Percentiles rank a stretch among this genome's conserved stretches.
Evolutionary conservation across 2,888 invertebrate genomes (phyloP).

Genomic region (Rhodophaea formosa): DNA sequence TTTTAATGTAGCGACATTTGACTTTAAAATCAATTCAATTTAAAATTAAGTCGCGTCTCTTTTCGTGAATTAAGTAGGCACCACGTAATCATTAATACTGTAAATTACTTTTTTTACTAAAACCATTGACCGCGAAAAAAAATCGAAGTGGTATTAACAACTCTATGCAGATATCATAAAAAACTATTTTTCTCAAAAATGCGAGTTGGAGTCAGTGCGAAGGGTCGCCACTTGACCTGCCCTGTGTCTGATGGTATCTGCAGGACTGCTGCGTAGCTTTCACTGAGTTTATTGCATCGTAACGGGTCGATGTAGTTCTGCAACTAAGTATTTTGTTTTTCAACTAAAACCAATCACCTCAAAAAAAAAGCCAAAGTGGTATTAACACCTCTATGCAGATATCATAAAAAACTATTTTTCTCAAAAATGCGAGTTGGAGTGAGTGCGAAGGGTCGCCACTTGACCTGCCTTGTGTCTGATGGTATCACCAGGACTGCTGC

Average conservation of each 20-base stretch:
- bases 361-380: too few relatives aligned
- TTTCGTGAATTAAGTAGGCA: too few relatives aligned
- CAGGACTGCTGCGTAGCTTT: not conserved
- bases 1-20: too few relatives aligned
- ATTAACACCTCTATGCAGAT: not conserved
- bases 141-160: not conserved
- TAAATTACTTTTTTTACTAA: too few relatives aligned
- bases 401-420: slow-evolving; percentile 9
- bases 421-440: slow-evolving; percentile 16
- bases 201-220: slow-evolving; percentile 19
- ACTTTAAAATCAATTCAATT: too few relatives aligned
- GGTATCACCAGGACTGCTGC: slow-evolving; percentile 7
- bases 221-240: slow-evolving; percentile 19
- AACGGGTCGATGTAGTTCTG: too few relatives aligned
- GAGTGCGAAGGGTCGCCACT: slow-evolving; percentile 18
- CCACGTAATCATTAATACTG: too few relatives aligned
- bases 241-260: slow-evolving; percentile 19
- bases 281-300: slow-evolving; percentile 12
- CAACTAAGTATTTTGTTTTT: too few relatives aligned
- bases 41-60: too few relatives aligned
- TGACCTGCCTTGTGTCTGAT: slow-evolving; percentile 21
- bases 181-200: slow-evolving; percentile 14
- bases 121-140: too few relatives aligned
- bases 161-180: slow-evolving; percentile 1
- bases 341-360: too few relatives aligned